Evolutionary conservation across 1,140 invertebrate genomes (phyloP).

Genomic region (Nasonia longicornis): DNA sequence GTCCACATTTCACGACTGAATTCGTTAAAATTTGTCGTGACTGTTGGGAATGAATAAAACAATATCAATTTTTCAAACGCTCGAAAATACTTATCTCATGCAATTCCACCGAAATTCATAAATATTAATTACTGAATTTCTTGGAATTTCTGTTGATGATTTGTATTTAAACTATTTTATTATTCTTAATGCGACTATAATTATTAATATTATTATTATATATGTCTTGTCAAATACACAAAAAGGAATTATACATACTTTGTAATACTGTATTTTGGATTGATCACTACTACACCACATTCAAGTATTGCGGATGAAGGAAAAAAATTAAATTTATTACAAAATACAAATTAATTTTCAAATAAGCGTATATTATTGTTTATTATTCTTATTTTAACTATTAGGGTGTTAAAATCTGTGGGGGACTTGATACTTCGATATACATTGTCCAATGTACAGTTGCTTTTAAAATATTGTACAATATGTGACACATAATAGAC

Average conservation of each 20-base stretch:
- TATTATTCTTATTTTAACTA: conserved; percentile 49
- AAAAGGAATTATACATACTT: conserved; percentile 44
- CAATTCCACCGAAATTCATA: conserved; percentile 38
- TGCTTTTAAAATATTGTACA: conserved; percentile 57
- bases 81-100: conserved; percentile 56
- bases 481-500: conserved; percentile 59
- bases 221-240: conserved; percentile 47
- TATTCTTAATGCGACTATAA: conserved; percentile 63
- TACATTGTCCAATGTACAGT: conserved; percentile 59
- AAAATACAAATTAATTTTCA: conserved; percentile 11
- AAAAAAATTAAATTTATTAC: conserved; percentile 42
- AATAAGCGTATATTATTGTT: conserved; percentile 45
- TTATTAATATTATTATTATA: conserved; percentile 47
- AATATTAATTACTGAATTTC: conserved; percentile 47
- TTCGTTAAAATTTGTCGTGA: conserved; percentile 44
- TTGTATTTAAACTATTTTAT: conserved; percentile 69
- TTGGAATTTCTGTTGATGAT: conserved; percentile 60
- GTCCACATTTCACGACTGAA: conserved; percentile 7
- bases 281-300: conserved; percentile 31
- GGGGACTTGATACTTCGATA: conserved; percentile 57
- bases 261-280: conserved; percentile 43
- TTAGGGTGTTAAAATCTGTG: conserved; percentile 48
- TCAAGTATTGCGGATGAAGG: conserved; percentile 6
- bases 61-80: conserved; percentile 49
- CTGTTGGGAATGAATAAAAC: conserved; percentile 40